Conservation (phyloP, 1,140 invertebrate species). For the Oscheius sp. region DNA sequence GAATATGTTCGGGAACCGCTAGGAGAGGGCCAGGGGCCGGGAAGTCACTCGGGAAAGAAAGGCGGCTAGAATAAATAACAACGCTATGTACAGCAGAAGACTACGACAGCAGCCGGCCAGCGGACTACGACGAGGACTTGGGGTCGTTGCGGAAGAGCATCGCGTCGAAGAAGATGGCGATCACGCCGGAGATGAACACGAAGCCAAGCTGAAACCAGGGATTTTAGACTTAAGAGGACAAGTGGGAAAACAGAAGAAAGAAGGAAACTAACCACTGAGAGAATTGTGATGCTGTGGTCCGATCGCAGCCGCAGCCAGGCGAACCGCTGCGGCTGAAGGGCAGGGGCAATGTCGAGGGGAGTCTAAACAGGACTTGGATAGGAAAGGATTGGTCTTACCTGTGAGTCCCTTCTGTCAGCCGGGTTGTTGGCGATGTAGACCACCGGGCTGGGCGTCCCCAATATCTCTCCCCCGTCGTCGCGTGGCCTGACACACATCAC, state of each 20-base stretch:
- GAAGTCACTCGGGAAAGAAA: not conserved
- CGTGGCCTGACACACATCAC: conserved; percentile 48
- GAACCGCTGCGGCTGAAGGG: conserved; percentile 20
- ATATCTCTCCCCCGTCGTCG: conserved; percentile 36
- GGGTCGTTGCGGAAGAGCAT: too few species aligned
- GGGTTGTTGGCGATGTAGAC: conserved; percentile 40
- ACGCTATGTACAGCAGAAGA: conserved; percentile 3
- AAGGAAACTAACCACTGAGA: conserved; percentile 46
- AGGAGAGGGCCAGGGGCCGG: not conserved
- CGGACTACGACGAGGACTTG: too few species aligned
- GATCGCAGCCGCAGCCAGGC: conserved; percentile 32
- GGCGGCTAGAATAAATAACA: not conserved
- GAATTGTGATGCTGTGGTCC: conserved; percentile 45
- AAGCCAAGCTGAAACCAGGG: too few species aligned
- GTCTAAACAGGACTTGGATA: conserved; percentile 29
- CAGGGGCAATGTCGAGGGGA: conserved; percentile 15
- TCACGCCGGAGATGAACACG: too few species aligned
- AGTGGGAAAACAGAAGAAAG: too few species aligned
- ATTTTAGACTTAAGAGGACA: too few species aligned
- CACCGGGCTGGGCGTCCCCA: conserved; percentile 50
- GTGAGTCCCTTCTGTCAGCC: conserved; percentile 42
- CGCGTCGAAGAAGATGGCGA: too few species aligned
- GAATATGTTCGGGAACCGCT: conserved; percentile 11
- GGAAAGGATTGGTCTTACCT: conserved; percentile 30
- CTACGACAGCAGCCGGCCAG: too few species aligned